Percentiles rank a stretch among this genome's conserved stretches.
These are phyloP conservation scores for Pseudobourletiella spinata DNA, from an alignment of 1,140 invertebrate genomes.

Conservation along the genomic window DNA sequence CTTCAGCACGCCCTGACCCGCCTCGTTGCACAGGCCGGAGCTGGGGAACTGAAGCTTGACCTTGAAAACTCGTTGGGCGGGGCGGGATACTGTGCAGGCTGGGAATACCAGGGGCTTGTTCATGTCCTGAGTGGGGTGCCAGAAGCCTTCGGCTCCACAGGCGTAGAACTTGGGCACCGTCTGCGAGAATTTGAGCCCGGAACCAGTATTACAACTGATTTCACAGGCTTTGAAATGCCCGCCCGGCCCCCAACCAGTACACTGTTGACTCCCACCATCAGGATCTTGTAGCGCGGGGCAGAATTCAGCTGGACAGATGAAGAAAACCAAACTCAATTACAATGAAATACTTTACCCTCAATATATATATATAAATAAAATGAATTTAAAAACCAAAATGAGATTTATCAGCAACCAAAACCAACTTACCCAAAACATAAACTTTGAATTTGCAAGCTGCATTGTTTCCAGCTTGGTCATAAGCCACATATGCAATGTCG, in stretches of 20 bases:
- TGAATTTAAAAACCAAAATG: no score
- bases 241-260: constrained; percentile 90
- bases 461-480: constrained; percentile 79
- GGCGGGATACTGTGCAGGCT: constrained; percentile 72
- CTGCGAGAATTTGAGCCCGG: constrained; percentile 79
- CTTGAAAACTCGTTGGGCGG: constrained; percentile 84
- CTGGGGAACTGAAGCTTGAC: constrained; percentile 88
- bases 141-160: constrained; percentile 91
- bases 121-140: constrained; percentile 76
- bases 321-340: neutral
- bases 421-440: constrained; percentile 77
- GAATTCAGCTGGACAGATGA: constrained; percentile 63
- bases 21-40: constrained; percentile 85
- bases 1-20: constrained; percentile 78
- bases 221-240: constrained; percentile 84
- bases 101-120: constrained; percentile 73
- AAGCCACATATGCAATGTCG: constrained; percentile 85
- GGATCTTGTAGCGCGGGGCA: constrained; percentile 79
- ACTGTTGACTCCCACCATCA: constrained; percentile 76
- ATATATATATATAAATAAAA: no score
- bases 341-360: constrained; percentile 24
- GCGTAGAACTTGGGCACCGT: constrained; percentile 89
- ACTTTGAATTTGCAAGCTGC: constrained; percentile 90
- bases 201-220: constrained; percentile 62
- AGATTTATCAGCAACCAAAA: no score